Evolutionary conservation across 2,888 invertebrate species (phyloP).

Genomic region (Cantharis flavilabris): DNA sequence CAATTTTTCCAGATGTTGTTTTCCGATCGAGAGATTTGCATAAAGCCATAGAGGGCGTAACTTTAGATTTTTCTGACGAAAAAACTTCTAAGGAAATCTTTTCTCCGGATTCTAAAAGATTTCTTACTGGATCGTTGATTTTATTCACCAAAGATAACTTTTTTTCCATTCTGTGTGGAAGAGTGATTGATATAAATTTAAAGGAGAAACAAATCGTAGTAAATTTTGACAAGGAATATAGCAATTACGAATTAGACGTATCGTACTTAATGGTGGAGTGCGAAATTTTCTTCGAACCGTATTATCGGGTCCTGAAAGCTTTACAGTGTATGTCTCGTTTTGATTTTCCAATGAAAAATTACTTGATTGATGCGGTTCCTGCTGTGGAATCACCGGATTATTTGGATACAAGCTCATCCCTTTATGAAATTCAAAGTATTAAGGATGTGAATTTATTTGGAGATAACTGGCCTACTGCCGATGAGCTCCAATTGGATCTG

Average conservation of each 20-base stretch:
- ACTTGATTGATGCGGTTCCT: conserved; percentile 41
- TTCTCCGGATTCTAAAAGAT: conserved; percentile 57
- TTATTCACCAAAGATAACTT: conserved; percentile 74
- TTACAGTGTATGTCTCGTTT: conserved; percentile 62
- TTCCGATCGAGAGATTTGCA: background rate
- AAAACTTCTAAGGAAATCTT: no score
- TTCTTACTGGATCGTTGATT: conserved; percentile 74
- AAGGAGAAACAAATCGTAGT: conserved; percentile 54
- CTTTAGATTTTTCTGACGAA: background rate
- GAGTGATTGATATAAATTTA: conserved; percentile 65
- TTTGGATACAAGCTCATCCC: conserved; percentile 33
- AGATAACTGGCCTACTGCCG: conserved; percentile 56
- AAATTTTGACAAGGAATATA: background rate
- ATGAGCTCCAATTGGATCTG: conserved; percentile 20
- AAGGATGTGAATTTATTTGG: background rate
- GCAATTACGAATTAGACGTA: conserved; percentile 38
- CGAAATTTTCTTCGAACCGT: conserved; percentile 80
- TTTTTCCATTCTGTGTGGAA: conserved; percentile 69
- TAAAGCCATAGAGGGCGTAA: conserved; percentile 29
- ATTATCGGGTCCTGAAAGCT: conserved; percentile 71
- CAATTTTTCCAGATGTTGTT: background rate
- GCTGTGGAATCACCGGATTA: conserved; percentile 52
- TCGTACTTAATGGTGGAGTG: conserved; percentile 73
- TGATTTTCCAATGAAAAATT: conserved; percentile 69
- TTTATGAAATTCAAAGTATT: conserved; percentile 10